Evolutionary conservation across 1,140 invertebrate species (phyloP), one percentile per base, ranked within the genome.

Genomic region (Daktulosphaira vitifoliae): DNA sequence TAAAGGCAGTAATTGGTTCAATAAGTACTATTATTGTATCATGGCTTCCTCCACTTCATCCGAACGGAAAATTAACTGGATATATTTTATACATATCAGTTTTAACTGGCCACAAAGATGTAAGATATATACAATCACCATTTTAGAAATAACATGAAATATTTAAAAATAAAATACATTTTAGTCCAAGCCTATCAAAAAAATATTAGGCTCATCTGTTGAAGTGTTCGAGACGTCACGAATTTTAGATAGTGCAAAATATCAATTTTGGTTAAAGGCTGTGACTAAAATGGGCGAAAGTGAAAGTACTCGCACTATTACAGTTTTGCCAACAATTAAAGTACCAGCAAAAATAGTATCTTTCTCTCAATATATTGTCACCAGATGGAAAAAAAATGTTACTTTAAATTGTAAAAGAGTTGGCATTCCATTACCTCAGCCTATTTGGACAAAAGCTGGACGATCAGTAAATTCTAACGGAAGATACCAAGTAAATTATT

Each of bases 1-100:
- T 96, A 46, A 96, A 95, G 78, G 90, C 90, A 1, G 83, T 90
- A 33, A 82, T 90, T 13, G 89, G 86, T 66, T 89, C 87, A 26
- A 78, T 84, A 29, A 88, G 85, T 67, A 89, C 89, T 72, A 87
- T 96, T 65, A 78, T 94, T 25, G 84, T 96, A 9, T 89, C 90
- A 7, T 96, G 93, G 89, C 78, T 87, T 69, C 86, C 85, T 20
- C 89, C 89, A 3, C 73, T 80, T 11, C 79, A 82, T 67, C 81
- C 81, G 42, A 90, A 90, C 73, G 89, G 89, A 13, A 79, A 85
- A 66, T 78, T 91, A 6, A 84, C 83, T 38, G 84, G 85, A 18
- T 91, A 89, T 68, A 88, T 85, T 6, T 81, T 92, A 65, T 90
- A 90, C 72, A 86, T 88, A 83, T 83, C 85, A 68, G 79, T 86